Evolutionary conservation across 1,140 invertebrate species (phyloP), one percentile per base, ranked within the genome.

Genomic region (Tenebrio molitor): DNA sequence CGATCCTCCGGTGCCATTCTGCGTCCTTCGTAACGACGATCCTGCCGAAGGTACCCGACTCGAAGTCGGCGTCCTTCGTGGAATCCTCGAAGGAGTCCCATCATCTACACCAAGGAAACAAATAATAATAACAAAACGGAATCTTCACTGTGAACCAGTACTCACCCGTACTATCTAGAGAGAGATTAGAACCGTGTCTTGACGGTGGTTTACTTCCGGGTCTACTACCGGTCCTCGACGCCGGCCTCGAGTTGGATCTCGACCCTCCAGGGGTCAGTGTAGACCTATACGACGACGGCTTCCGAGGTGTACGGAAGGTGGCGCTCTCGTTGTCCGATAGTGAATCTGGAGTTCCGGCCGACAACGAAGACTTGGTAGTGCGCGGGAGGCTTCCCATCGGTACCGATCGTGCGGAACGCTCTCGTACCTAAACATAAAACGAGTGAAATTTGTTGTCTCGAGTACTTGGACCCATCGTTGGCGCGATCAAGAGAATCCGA

Each of bases 181-280:
- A 96, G 44, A 96, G 88, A 78, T 95, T 96, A 25, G 96, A 98
- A 71, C 95, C 95, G 80, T 97, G 94, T 80, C 96, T 90, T 80
- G 95, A 97, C 15, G 95, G 93, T 76, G 95, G 95, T 83, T 96
- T 95, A 29, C 93, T 94, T 41, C 92, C 91, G 74, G 90, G 88
- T 78, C 95, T 88, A 77, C 93, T 95, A 29, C 91, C 89, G 53
- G 94, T 91, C 78, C 93, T 87, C 41, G 93, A 95, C 33, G 90
- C 89, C 41, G 93, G 92, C 81, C 90, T 84, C 42, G 89, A 90
- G 67, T 89, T 86, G 64, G 87, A 87, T 74, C 93, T 87, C 66
- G 93, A 95, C 12, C 91, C 89, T 71, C 88, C 88, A 10, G 89
- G 89, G 53, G 89, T 90, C 74, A 89, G 79, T 15, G 81, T 82